Conservation (phyloP, 2,797 vertebrate genomes). For the Sternarchorhynchus goeldii region DNA sequence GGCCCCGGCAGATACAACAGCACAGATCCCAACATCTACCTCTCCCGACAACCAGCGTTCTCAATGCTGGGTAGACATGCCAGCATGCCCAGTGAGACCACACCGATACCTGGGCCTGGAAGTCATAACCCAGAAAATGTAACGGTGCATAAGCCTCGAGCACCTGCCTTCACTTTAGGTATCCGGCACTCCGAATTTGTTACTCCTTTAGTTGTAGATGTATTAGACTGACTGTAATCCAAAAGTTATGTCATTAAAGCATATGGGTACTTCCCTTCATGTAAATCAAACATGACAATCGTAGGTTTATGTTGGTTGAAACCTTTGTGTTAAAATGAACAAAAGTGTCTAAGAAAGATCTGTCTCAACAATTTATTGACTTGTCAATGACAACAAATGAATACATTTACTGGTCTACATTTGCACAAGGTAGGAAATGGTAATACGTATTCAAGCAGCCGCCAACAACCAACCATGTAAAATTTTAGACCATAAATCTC, state of each 20-base stretch:
- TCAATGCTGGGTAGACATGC: conserved; percentile 80
- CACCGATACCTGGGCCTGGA: conserved; percentile 80
- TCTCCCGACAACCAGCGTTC: conserved; percentile 78
- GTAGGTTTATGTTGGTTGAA: neutral
- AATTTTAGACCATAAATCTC: neutral
- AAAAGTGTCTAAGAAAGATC: neutral
- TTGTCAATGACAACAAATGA: conserved; percentile 29
- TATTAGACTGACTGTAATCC: conserved; percentile 64
- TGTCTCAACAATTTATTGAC: conserved; percentile 45
- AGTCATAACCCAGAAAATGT: conserved; percentile 82
- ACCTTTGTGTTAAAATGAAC: neutral
- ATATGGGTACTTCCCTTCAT: no score
- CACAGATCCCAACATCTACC: conserved; percentile 78
- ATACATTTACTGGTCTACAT: conserved; percentile 14
- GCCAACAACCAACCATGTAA: conserved; percentile 14
- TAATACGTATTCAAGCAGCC: conserved; percentile 19
- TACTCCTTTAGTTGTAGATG: conserved; percentile 69
- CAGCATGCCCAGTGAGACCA: conserved; percentile 51
- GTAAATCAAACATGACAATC: no score
- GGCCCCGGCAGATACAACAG: conserved; percentile 83
- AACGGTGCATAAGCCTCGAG: conserved; percentile 70
- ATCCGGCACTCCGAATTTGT: conserved; percentile 79
- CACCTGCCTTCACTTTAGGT: conserved; percentile 83
- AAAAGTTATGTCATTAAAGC: neutral
- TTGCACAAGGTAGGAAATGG: conserved; percentile 19